phyloP scores from a whole-genome alignment of 35 echinoderm and acorn worm species.

The Hemicentrotus pulcherrimus region DNA sequence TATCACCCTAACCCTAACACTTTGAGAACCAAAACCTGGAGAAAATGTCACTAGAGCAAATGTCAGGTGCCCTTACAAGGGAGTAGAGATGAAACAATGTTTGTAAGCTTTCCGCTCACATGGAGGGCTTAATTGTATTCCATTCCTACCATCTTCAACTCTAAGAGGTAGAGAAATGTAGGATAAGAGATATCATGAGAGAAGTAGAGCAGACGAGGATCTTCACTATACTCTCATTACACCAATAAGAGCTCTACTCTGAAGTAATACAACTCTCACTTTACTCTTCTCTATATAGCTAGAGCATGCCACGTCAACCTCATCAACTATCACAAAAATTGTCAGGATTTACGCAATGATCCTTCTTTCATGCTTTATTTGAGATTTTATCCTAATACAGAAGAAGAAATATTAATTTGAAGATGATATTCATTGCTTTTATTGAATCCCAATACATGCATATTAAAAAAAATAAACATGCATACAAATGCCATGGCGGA shows the following conservation, averaged over 20 bases:
- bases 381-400: not conserved
- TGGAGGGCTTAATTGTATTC: not conserved
- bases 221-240: not conserved
- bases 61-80: too few species aligned
- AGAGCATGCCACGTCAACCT: not conserved
- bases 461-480: too few species aligned
- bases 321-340: not conserved
- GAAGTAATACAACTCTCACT: not conserved
- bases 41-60: too few species aligned
- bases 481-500: too few species aligned
- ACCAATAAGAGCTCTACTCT: not conserved
- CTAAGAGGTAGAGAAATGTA: not conserved
- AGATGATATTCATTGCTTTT: too few species aligned
- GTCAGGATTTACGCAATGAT: not conserved
- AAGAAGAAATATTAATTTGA: too few species aligned
- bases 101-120: not conserved
- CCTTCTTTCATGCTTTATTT: not conserved
- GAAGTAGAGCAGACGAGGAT: not conserved
- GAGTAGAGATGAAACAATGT: not conserved
- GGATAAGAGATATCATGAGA: not conserved
- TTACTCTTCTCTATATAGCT: not conserved
- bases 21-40: too few species aligned
- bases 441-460: too few species aligned
- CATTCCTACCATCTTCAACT: not conserved
- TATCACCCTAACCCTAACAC: too few species aligned